Evolutionary conservation across 2,797 vertebrate species (phyloP).

Genomic region (Sphenodon punctatus): DNA sequence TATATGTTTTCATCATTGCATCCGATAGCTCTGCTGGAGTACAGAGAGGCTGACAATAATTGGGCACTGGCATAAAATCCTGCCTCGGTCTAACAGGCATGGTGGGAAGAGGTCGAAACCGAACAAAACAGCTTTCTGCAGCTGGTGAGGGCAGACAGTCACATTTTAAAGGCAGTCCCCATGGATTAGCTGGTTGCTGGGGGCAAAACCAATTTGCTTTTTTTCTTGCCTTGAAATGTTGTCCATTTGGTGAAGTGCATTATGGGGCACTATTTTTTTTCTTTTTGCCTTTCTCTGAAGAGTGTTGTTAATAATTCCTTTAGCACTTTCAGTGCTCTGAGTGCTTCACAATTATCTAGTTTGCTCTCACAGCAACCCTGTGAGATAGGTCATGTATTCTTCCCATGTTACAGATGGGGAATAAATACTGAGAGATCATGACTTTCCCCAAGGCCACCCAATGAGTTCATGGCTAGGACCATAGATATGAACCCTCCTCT

Average conservation of each 20-base stretch:
- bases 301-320: too few species aligned
- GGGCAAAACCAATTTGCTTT: background rate
- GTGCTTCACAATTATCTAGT: too few species aligned
- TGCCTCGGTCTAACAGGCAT: background rate
- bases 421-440: too few species aligned
- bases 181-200: background rate
- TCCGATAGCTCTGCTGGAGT: background rate
- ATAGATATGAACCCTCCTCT: too few species aligned
- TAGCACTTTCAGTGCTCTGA: too few species aligned
- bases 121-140: background rate
- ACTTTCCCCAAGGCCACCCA: too few species aligned
- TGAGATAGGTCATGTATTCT: too few species aligned
- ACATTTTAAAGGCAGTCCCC: background rate
- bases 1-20: too few species aligned
- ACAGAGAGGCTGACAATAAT: background rate
- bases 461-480: too few species aligned
- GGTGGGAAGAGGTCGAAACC: background rate
- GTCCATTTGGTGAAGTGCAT: background rate
- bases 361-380: too few species aligned
- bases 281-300: background rate
- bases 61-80: background rate
- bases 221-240: background rate
- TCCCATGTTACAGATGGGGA: too few species aligned
- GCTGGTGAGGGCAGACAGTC: background rate
- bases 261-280: too few species aligned